Evolutionary conservation across 2,797 vertebrate species (phyloP).

Genomic region (Lophius americanus): DNA sequence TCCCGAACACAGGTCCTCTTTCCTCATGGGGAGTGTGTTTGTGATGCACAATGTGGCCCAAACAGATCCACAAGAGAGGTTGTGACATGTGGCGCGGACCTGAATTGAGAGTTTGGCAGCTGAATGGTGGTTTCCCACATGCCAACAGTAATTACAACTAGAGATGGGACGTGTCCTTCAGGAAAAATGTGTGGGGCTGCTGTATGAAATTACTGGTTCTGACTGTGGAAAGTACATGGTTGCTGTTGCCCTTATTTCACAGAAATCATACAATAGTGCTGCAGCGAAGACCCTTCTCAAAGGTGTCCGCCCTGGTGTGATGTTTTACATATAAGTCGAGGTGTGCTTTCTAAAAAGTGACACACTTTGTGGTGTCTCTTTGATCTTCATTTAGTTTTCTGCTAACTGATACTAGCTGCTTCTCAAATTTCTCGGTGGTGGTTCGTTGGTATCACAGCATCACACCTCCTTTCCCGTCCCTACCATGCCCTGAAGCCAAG

Average conservation of each 20-base stretch:
- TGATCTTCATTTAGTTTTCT: too few species aligned
- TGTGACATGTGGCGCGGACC: slow-evolving; percentile 49
- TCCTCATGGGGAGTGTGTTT: slow-evolving; percentile 26
- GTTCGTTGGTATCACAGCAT: too few species aligned
- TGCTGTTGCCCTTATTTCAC: neutral
- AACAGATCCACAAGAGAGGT: slow-evolving; percentile 40
- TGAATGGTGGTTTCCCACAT: slow-evolving; percentile 56
- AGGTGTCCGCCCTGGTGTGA: too few species aligned
- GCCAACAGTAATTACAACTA: slow-evolving; percentile 59
- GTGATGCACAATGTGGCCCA: slow-evolving; percentile 47
- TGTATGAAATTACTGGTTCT: slow-evolving; percentile 48
- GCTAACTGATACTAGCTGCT: neutral
- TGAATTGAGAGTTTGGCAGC: slow-evolving; percentile 36
- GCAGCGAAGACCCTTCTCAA: neutral
- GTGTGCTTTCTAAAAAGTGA: too few species aligned
- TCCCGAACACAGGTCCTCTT: neutral
- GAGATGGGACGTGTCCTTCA: slow-evolving; percentile 38
- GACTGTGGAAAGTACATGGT: slow-evolving; percentile 20
- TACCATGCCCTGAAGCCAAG: too few species aligned
- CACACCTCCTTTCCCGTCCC: too few species aligned
- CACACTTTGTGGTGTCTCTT: too few species aligned
- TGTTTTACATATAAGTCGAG: too few species aligned
- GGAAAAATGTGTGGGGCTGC: slow-evolving; percentile 32
- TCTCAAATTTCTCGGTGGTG: neutral
- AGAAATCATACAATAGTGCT: slow-evolving; percentile 3